A percentile compares a stretch with the other conserved stretches of the same genome.
Evolutionary conservation across 1,140 invertebrate genomes (phyloP).

Genomic region (Melipona quadrifasciata): DNA sequence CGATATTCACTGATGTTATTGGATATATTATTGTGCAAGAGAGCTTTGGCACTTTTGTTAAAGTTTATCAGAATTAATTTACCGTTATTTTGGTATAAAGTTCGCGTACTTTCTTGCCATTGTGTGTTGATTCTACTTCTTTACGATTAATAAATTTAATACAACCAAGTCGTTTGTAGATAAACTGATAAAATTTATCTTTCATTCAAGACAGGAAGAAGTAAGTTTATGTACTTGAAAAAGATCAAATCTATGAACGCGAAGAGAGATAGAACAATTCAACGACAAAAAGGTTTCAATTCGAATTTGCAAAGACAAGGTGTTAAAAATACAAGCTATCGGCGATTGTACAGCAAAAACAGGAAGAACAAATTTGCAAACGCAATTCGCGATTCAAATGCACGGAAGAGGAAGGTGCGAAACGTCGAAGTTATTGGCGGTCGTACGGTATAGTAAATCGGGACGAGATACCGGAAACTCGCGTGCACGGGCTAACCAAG

Average conservation of each 20-base stretch:
- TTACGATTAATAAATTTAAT: neutral
- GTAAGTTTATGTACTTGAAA: neutral
- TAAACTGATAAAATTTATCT: neutral
- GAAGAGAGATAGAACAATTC: too few relatives aligned
- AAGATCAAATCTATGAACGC: too few relatives aligned
- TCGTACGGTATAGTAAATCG: neutral
- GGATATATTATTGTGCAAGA: neutral
- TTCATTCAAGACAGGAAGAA: neutral
- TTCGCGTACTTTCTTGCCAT: neutral
- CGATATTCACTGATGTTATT: too few relatives aligned
- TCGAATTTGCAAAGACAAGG: too few relatives aligned
- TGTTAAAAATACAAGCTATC: neutral
- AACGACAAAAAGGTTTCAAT: too few relatives aligned
- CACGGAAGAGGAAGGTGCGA: neutral
- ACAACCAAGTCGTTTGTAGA: neutral
- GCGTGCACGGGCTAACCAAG: constrained; percentile 1
- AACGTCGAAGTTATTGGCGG: neutral
- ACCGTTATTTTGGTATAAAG: too few relatives aligned
- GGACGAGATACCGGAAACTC: neutral
- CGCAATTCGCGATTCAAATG: neutral
- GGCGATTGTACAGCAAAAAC: neutral
- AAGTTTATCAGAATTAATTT: neutral
- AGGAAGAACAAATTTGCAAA: neutral
- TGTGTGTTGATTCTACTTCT: neutral
- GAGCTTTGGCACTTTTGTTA: neutral